These are phyloP conservation scores for Strongylocentrotus purpuratus DNA, from an alignment of 35 echinoderm and acorn worm species.

Conservation along the genomic window DNA sequence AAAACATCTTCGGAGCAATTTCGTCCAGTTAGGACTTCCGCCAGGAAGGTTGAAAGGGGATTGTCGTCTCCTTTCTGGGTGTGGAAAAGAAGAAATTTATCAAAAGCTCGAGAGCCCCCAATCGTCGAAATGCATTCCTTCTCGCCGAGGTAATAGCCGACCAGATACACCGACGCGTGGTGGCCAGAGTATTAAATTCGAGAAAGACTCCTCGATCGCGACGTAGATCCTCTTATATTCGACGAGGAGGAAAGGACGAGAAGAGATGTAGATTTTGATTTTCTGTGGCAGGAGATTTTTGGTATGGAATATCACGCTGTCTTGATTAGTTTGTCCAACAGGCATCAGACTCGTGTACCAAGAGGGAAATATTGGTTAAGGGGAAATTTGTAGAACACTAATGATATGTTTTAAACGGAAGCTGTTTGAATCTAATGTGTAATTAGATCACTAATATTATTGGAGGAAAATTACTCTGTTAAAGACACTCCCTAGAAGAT, in stretches of 20 bases:
- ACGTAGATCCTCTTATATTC: not conserved
- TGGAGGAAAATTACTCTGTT: too few relatives aligned
- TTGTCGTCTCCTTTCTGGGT: not conserved
- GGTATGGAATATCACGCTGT: not conserved
- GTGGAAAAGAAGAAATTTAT: not conserved
- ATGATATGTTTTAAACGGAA: too few relatives aligned
- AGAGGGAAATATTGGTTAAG: not conserved
- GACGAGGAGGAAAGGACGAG: not conserved
- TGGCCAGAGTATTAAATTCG: not conserved
- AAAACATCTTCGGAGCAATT: constrained; percentile 31
- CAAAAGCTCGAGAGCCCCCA: not conserved
- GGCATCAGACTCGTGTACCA: not conserved
- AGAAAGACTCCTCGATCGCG: not conserved
- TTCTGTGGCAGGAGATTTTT: constrained; percentile 2
- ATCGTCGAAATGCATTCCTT: not conserved
- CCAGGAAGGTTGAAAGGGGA: not conserved
- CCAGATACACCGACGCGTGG: not conserved
- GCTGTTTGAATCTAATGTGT: too few relatives aligned
- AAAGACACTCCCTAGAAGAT: too few relatives aligned
- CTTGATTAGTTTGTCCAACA: not conserved
- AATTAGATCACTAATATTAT: too few relatives aligned
- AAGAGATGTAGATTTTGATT: not conserved
- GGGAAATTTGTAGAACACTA: not conserved
- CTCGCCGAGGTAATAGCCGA: not conserved
- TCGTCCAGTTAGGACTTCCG: constrained; percentile 11